Conservation (phyloP, 2,113 vertebrate genomes). For the Solea senegalensis region DNA sequence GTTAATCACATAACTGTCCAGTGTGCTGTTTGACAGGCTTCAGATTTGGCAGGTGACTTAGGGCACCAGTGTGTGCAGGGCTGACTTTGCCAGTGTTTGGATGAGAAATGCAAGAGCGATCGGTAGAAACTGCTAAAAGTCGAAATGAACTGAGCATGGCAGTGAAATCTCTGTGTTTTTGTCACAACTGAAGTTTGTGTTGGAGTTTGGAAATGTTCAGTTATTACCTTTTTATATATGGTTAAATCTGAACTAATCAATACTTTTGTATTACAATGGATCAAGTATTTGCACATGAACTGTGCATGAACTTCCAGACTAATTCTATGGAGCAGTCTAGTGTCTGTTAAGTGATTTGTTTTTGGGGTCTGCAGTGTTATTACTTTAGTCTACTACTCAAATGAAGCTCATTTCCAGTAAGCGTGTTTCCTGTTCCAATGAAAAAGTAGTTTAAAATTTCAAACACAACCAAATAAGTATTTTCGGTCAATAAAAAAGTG, state of each 20-base stretch:
- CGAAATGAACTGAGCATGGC: not conserved
- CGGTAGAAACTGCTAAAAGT: not conserved
- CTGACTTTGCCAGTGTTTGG: too few relatives aligned
- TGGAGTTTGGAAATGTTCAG: not conserved
- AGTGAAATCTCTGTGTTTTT: not conserved
- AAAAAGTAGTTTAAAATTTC: too few relatives aligned
- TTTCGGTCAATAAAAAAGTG: not conserved
- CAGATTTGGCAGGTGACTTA: too few relatives aligned
- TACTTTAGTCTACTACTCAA: not conserved
- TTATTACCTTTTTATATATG: not conserved
- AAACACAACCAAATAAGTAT: not conserved
- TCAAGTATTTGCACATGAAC: not conserved
- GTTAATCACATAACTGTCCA: too few relatives aligned
- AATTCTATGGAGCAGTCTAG: not conserved
- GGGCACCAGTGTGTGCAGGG: too few relatives aligned
- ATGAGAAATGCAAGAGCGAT: too few relatives aligned
- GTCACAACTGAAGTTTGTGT: not conserved
- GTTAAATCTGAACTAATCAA: not conserved
- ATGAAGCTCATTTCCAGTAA: not conserved
- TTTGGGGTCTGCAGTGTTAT: not conserved
- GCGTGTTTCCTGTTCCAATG: too few relatives aligned
- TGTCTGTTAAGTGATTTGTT: not conserved
- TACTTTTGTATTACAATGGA: not conserved
- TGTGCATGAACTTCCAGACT: not conserved
- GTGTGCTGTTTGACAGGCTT: not conserved